These are phyloP conservation scores for Pipistrellus kuhlii DNA, from an alignment of 2,797 vertebrate species.

Conservation along the genomic window DNA sequence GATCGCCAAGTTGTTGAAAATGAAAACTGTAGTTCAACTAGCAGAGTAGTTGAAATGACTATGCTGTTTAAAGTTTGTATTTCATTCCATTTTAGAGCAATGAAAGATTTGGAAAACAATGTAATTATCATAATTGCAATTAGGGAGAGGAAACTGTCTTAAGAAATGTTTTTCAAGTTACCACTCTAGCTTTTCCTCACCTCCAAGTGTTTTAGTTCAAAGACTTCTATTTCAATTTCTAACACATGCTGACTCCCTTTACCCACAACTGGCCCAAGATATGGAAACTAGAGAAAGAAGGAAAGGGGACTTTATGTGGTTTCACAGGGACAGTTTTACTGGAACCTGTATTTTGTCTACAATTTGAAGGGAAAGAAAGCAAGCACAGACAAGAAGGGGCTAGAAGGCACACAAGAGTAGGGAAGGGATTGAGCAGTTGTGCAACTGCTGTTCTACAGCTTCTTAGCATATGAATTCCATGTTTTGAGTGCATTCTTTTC, in stretches of 20 bases:
- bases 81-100: slow-evolving; percentile 65
- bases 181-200: not conserved
- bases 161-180: slow-evolving; percentile 24
- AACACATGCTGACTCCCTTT: not conserved
- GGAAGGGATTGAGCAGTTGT: not conserved
- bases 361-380: not conserved
- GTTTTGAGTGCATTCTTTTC: not conserved
- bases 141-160: slow-evolving; percentile 57
- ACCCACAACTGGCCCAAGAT: not conserved
- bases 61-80: slow-evolving; percentile 35
- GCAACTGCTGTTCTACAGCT: not conserved
- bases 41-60: slow-evolving; percentile 26
- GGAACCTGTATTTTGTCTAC: not conserved
- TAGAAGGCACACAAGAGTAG: not conserved
- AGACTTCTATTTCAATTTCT: not conserved
- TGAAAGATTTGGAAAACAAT: slow-evolving; percentile 17
- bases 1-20: slow-evolving; percentile 53
- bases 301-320: not conserved
- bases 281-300: not conserved
- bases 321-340: rapidly evolving
- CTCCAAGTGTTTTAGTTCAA: not conserved
- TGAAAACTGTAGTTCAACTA: slow-evolving; percentile 41
- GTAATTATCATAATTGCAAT: slow-evolving; percentile 49
- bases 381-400: not conserved
- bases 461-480: not conserved